Evolutionary conservation across 2,113 vertebrate genomes (phyloP), one percentile per base, ranked within the genome.

Genomic region (Sceloporus tristichus): DNA sequence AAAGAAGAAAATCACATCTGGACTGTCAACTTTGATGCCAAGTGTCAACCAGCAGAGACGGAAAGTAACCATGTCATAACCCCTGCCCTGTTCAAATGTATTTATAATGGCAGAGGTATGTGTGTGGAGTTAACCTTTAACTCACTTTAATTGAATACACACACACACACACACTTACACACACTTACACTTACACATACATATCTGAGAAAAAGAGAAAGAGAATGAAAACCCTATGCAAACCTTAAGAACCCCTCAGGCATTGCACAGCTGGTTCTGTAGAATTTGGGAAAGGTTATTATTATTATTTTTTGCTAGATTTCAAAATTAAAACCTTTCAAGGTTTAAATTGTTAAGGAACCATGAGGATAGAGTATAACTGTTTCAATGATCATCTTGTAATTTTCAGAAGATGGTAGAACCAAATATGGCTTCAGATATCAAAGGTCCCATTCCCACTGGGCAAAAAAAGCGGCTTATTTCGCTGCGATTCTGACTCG

Each of bases 1-100:
- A 91, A 94, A 86, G 75, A 92, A 73, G 27, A 87, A 93, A 90
- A 92, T 53, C 74, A 75, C 79, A 89, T 91, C 84, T 88, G 90
- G 23, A 75, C 65, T 92, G 82, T 92, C 85, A 93, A 90, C 29
- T 48, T 74, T 5, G 4, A 86, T 87, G 86, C 62, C 80, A 90
- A 59, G 21, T 93, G 91, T 87, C 40, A 94, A 70, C 84, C 68
- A 87, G 85, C 75, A 54, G n/a, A 87, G 82, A 93, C 14, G 70
- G 18, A 91, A 85, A 82, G 4, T 83, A 85, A 89, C 79, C 78
- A 90, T 75, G 18, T 42, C 34, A 86, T 76, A 71, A 92, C 80
- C 79, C 8, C 54, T 87, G 19, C 59, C 23, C 68, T 16, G 79
- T 70, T 54, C 86, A 83, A 65, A 25, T 0, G 75, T 81, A 18